These are phyloP conservation scores for Corydoras sp. DNA, from an alignment of 2,113 vertebrate genomes.

Conservation along the genomic window DNA sequence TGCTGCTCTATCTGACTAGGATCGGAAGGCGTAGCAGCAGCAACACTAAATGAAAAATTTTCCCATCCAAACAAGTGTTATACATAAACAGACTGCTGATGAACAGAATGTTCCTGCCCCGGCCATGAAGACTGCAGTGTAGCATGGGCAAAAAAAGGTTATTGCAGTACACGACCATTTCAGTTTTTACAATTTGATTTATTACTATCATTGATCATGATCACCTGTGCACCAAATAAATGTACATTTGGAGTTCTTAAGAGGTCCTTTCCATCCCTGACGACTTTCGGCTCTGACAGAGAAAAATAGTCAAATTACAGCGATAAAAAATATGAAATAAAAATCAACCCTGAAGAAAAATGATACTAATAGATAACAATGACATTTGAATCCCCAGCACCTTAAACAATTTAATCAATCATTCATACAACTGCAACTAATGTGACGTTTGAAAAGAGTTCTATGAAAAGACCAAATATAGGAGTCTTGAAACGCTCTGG, in stretches of 20 bases:
- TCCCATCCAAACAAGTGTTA: no score
- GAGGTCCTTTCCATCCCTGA: slow-evolving; percentile 31
- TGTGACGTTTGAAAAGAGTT: slow-evolving; percentile 37
- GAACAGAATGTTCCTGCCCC: no score
- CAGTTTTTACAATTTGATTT: slow-evolving; percentile 45
- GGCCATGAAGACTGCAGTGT: no score
- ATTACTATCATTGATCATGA: slow-evolving; percentile 54
- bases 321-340: slow-evolving; percentile 45
- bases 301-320: slow-evolving; percentile 49
- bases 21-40: no score
- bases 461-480: slow-evolving; percentile 36
- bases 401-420: slow-evolving; percentile 48
- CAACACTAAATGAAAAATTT: no score
- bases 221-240: slow-evolving; percentile 46
- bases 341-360: slow-evolving; percentile 52
- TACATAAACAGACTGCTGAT: no score
- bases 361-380: slow-evolving; percentile 39
- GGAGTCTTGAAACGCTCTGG: slow-evolving; percentile 39
- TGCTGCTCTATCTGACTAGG: no score
- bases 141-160: no score
- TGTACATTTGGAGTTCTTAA: slow-evolving; percentile 39
- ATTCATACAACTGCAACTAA: slow-evolving; percentile 47
- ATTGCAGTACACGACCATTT: slow-evolving; percentile 19
- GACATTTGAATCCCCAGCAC: slow-evolving; percentile 52
- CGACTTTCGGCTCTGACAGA: slow-evolving; percentile 42